A percentile compares a stretch with the other conserved stretches of the same genome.
These are phyloP conservation scores for Xestia rhomboidea DNA, from an alignment of 2,888 invertebrate genomes.

Conservation along the genomic window DNA sequence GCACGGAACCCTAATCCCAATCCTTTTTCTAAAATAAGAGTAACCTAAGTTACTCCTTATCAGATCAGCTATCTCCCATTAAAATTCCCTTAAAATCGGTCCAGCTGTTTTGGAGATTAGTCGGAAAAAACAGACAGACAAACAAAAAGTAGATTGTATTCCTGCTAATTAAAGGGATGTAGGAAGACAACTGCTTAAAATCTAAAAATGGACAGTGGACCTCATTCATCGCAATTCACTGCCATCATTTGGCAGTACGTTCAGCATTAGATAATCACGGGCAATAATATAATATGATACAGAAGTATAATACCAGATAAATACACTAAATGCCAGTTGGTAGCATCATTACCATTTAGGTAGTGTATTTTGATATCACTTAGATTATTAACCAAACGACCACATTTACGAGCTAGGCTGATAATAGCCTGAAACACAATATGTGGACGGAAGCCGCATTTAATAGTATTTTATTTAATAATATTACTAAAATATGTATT, in stretches of 20 bases:
- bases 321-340: constrained; percentile 6
- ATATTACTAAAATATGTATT: constrained; percentile 34
- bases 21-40: neutral
- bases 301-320: constrained; percentile 31
- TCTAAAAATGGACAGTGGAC: neutral
- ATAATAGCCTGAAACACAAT: constrained; percentile 37
- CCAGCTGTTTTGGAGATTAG: neutral
- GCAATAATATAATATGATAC: neutral
- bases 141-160: neutral
- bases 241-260: constrained; percentile 24
- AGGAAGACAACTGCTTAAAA: neutral
- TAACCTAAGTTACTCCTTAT: neutral
- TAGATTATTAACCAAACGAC: constrained; percentile 39
- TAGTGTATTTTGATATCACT: constrained; percentile 36
- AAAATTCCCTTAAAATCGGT: neutral
- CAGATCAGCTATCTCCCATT: neutral
- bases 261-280: constrained; percentile 6
- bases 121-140: neutral
- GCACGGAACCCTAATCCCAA: neutral
- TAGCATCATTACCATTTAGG: constrained; percentile 17
- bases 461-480: constrained; percentile 30
- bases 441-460: constrained; percentile 45
- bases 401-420: constrained; percentile 25
- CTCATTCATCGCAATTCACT: neutral
- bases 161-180: no score